Evolutionary conservation across 2,888 invertebrate species (phyloP).

Genomic region (Melinaea menophilus): DNA sequence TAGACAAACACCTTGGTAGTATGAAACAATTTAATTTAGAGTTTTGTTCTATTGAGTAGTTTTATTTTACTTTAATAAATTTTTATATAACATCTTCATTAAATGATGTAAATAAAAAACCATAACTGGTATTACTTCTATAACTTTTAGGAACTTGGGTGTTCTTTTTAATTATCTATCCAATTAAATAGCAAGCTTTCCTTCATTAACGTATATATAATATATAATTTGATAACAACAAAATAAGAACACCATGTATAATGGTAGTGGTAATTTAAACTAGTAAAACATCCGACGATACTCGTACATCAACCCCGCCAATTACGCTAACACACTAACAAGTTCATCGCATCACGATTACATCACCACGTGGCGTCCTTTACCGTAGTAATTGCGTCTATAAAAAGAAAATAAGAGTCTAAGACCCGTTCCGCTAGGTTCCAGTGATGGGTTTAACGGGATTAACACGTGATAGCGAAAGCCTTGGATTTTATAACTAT

Average conservation of each 20-base stretch:
- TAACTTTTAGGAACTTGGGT: no score
- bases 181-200: no score
- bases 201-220: no score
- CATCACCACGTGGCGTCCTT: conserved; percentile 58
- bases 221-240: no score
- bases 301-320: background rate
- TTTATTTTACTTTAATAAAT: no score
- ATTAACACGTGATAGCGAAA: conserved; percentile 23
- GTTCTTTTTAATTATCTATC: no score
- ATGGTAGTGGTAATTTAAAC: no score
- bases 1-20: conserved; percentile 7
- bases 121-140: no score
- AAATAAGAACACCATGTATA: no score
- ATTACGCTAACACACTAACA: conserved; percentile 3
- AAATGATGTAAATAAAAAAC: no score
- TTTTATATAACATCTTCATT: no score
- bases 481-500: conserved; percentile 14
- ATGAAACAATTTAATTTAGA: background rate
- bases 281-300: conserved; percentile 17
- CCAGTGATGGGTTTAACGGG: conserved; percentile 56
- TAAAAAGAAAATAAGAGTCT: conserved; percentile 65
- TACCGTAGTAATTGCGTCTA: conserved; percentile 60
- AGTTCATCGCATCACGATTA: conserved; percentile 36
- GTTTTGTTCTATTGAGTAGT: no score
- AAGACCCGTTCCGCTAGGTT: conserved; percentile 62